phyloP scores from a whole-genome alignment of 2,888 invertebrate genomes.

The Scotopteryx bipunctaria region DNA sequence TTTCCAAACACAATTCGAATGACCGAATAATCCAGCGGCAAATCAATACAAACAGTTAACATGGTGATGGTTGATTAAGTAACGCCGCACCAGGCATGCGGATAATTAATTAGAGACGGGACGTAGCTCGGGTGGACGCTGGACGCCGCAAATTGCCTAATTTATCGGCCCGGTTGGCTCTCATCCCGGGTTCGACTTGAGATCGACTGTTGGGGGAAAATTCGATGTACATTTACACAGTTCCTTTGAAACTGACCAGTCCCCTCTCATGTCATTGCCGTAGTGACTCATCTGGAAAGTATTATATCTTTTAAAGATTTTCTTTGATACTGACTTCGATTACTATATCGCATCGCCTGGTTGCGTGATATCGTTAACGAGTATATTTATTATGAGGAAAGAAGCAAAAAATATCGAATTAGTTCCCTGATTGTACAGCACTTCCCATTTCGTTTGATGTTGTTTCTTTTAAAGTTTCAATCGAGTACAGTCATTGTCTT shows the following conservation, averaged over 20 bases:
- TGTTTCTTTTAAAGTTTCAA: slow-evolving; percentile 30
- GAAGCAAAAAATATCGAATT: not conserved
- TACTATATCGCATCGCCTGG: too few species aligned
- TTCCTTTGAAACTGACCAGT: not conserved
- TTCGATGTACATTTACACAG: slow-evolving; percentile 5
- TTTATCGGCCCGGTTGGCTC: slow-evolving; percentile 34
- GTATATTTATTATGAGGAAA: not conserved
- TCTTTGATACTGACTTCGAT: too few species aligned
- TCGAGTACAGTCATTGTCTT: slow-evolving; percentile 16
- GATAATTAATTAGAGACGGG: slow-evolving; percentile 65
- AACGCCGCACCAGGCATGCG: slow-evolving; percentile 50
- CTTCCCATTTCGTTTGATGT: slow-evolving; percentile 29
- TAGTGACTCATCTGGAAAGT: too few species aligned
- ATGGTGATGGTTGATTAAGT: slow-evolving; percentile 61
- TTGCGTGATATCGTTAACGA: too few species aligned
- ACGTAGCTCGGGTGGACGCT: slow-evolving; percentile 37
- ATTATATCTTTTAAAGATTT: too few species aligned
- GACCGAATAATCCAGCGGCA: slow-evolving; percentile 7
- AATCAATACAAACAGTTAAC: slow-evolving; percentile 51
- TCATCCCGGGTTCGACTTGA: slow-evolving; percentile 22
- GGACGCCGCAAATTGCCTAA: slow-evolving; percentile 38
- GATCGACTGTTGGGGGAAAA: slow-evolving; percentile 19
- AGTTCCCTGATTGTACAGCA: slow-evolving; percentile 2
- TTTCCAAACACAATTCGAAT: not conserved
- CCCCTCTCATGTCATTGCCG: too few species aligned